Conservation (phyloP, 2,113 vertebrate genomes). For the Ciconia maguari region DNA sequence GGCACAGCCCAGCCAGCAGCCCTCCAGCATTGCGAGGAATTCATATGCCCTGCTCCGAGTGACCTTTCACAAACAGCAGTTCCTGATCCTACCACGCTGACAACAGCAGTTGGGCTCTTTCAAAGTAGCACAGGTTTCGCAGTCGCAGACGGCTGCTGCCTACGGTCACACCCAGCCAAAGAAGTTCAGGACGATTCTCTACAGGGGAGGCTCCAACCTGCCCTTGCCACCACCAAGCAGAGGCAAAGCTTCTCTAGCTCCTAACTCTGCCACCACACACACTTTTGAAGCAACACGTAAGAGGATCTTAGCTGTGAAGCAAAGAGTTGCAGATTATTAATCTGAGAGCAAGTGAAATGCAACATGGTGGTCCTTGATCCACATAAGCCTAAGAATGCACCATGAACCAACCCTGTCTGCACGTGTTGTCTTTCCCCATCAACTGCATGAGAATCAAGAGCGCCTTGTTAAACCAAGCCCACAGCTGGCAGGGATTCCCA, state of each 20-base stretch:
- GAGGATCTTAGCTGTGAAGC: not conserved
- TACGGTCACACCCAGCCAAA: not conserved
- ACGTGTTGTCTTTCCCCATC: not conserved
- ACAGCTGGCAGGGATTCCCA: not conserved
- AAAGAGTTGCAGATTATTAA: fast-evolving
- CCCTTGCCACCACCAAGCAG: not conserved
- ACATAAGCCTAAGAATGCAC: fast-evolving
- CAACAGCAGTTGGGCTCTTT: not conserved
- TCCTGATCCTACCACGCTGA: not conserved
- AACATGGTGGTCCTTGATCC: fast-evolving
- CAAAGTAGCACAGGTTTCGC: fast-evolving
- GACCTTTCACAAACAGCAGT: not conserved
- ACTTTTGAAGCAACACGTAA: fast-evolving
- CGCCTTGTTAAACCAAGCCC: constrained; percentile 12
- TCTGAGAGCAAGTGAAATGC: fast-evolving
- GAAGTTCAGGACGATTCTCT: not conserved
- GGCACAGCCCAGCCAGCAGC: not conserved
- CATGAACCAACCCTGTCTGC: not conserved
- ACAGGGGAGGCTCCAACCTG: not conserved
- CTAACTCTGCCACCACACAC: not conserved
- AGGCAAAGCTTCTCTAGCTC: not conserved
- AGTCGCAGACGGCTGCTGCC: not conserved
- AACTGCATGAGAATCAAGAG: not conserved
- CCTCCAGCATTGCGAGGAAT: not conserved
- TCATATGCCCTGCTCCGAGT: not conserved